Percentiles rank a stretch among this genome's conserved stretches.
These are phyloP conservation scores for Stichopus chloronotus DNA, from an alignment of 35 echinoderm and acorn worm genomes.

Conservation along the genomic window DNA sequence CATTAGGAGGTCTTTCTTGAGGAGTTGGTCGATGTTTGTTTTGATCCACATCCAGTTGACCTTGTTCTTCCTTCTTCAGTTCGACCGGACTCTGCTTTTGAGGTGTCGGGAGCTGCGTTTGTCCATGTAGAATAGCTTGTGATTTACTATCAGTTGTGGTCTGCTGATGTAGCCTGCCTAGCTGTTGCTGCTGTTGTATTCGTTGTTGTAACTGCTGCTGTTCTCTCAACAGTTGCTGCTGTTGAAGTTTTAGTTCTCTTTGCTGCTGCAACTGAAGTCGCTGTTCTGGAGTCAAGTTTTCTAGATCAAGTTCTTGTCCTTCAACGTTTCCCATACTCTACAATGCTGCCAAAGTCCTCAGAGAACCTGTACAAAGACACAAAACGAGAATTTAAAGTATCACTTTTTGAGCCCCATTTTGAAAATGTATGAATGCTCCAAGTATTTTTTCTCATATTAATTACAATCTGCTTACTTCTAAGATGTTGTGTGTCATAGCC, in stretches of 20 bases:
- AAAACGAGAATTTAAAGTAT: too few relatives aligned
- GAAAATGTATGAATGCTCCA: too few relatives aligned
- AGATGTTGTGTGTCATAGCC: too few relatives aligned
- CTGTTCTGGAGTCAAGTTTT: slow-evolving; percentile 47
- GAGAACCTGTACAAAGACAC: too few relatives aligned
- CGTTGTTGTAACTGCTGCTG: slow-evolving; percentile 41
- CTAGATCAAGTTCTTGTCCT: slow-evolving; percentile 52
- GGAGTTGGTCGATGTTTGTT: not conserved
- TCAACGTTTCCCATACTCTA: slow-evolving; percentile 55
- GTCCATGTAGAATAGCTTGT: not conserved
- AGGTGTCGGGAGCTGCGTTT: not conserved
- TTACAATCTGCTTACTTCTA: too few relatives aligned
- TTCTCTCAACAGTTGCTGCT: slow-evolving; percentile 20
- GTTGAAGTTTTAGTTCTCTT: slow-evolving; percentile 20
- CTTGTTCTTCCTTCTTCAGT: not conserved
- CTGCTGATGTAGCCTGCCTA: not conserved
- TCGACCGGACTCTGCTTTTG: not conserved
- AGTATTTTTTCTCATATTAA: too few relatives aligned
- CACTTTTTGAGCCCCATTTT: too few relatives aligned
- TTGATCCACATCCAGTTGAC: not conserved
- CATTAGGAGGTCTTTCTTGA: not conserved
- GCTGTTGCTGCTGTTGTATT: slow-evolving; percentile 41
- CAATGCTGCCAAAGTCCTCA: not conserved
- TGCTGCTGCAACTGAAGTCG: slow-evolving; percentile 41
- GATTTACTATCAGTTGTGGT: not conserved